Evolutionary conservation across 2,797 vertebrate genomes (phyloP), one percentile per base, ranked within the genome.

Genomic region (Vireo griseus): DNA sequence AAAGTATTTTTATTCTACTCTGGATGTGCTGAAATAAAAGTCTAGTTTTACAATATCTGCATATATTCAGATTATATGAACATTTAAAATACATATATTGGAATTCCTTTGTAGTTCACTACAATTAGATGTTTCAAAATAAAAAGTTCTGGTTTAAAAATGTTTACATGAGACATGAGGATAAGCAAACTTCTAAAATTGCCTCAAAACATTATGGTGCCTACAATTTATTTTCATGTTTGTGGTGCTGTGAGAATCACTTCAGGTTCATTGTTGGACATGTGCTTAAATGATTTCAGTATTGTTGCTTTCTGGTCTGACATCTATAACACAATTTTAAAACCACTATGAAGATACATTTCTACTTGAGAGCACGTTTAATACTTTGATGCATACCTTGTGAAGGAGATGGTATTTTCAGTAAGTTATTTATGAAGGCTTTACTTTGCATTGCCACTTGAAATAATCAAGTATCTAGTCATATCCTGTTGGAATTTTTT

Each of bases 401-500:
- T 62, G 52, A 92, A 84, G 42, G 44, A 93, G 77, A 86, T 80
- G 40, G 48, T 75, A 54, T 86, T 90, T 80, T 91, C 74, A 81
- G 61, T 87, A 90, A 92, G 57, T 81, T 93, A 54, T 78, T 92
- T 29, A 58, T 63, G 47, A 81, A 91, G 44, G 40, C 44, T 76
- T 67, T 61, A 39, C 37, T 79, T 86, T 82, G 5, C 57, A 83
- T 87, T 47, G 75, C 58, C 57, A 69, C 44, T 91, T 91, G 52
- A 87, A 94, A 87, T 54, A 94, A 74, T 92, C 67, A 88, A 50
- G 39, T 87, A 33, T 79, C 75, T 91, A 79, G 28, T 81, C 76
- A 76, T 91, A 85, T 54, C 61, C 28, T 63, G 8, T 44, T 90
- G 57, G 85, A 86, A 77, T 73, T 51, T 72, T 61, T 81, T 91